Evolutionary conservation across 2,113 vertebrate species (phyloP).

Genomic region (Podarcis raffonei): DNA sequence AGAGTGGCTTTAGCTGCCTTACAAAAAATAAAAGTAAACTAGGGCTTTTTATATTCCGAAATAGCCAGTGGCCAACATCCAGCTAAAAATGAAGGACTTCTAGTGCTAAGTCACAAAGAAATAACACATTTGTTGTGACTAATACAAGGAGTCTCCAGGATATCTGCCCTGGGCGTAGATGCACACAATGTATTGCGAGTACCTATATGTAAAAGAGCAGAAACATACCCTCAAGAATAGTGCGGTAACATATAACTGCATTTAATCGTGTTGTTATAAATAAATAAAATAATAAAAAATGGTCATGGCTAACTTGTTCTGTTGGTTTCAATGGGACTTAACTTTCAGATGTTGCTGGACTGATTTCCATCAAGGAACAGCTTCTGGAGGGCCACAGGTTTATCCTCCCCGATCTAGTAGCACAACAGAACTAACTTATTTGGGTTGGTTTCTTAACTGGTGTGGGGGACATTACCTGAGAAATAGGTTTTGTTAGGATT

Average conservation of each 20-base stretch:
- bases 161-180: too few relatives aligned
- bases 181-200: too few relatives aligned
- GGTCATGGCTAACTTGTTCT: background rate
- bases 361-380: too few relatives aligned
- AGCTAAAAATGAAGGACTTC: background rate
- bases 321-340: background rate
- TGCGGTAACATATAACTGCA: too few relatives aligned
- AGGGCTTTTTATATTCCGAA: background rate
- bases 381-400: too few relatives aligned
- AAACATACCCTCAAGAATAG: too few relatives aligned
- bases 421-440: background rate
- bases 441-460: background rate
- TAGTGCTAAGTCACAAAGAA: background rate
- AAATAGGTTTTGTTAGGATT: background rate
- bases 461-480: background rate
- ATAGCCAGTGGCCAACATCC: background rate
- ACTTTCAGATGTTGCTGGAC: too few relatives aligned
- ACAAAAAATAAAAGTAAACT: background rate
- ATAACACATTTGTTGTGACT: background rate
- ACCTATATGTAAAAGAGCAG: too few relatives aligned
- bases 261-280: too few relatives aligned
- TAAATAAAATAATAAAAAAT: too few relatives aligned
- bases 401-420: background rate
- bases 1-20: background rate
- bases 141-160: background rate